Base-by-base conservation (phyloP, 64 coral and sea anemone genomes). In the Dendrophyllia cribrosa region DNA sequence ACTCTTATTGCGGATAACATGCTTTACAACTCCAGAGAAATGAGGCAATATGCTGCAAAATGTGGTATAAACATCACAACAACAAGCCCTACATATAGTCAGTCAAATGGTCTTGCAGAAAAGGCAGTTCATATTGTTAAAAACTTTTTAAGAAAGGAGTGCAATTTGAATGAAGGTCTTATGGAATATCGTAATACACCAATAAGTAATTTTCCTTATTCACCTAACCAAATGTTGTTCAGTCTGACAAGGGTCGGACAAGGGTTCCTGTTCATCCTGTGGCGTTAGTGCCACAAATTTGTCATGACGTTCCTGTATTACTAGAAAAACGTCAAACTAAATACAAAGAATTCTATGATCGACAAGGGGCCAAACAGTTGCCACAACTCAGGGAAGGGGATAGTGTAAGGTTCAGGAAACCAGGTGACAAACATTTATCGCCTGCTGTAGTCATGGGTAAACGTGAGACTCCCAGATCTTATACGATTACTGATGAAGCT, bases 211-310 rank as follows among this genome's bases (percentile, higher is more conserved):
- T 85, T 85, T 76, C 79, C 79, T 55, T 91, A 91, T 26, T 91
- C 77, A n/a, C 89, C 78, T 79, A 91, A 91, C 68, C 89, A 91
- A 79, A 91, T 75, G 89, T 84, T 85, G 21, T 72, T 91, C 24
- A 75, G 78, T 91, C n/a, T n/a, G n/a, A n/a, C n/a, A n/a, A n/a
- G n/a, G 79, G 22, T 48, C 75, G 50, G 17, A 20, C 9, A 51
- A 77, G 51, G 53, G 75, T 56, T 77, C 75, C 47, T 77, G 46
- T 77, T 77, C 75, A 77, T 22, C 47, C 75, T 6, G 16, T 77
- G 10, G 75, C 53, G 10, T 77, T 77, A 53, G 48, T 77, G 15
- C 75, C 75, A 77, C 75, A 77, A 15, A 43, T 70, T 12, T 70
- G 68, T 34, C 68, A 70, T 26, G 68, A 70, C 5, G 24, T 23